Evolutionary conservation across 2,888 invertebrate genomes (phyloP).

Genomic region (Xiphydria camelus): DNA sequence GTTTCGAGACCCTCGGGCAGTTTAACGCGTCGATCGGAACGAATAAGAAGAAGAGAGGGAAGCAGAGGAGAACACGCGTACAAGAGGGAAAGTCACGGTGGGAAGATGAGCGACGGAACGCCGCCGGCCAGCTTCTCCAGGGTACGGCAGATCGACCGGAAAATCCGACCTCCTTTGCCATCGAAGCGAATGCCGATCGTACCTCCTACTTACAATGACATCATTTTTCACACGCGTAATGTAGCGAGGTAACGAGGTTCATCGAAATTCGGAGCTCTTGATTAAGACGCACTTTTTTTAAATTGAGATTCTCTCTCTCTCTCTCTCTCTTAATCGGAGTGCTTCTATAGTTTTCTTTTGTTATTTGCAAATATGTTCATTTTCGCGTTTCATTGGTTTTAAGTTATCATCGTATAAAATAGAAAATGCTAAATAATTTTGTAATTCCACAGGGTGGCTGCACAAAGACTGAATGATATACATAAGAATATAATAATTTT

Average conservation of each 20-base stretch:
- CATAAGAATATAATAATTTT: too few species aligned
- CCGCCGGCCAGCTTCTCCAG: conserved; percentile 25
- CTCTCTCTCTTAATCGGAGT: too few species aligned
- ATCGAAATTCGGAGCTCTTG: too few species aligned
- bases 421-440: too few species aligned
- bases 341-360: too few species aligned
- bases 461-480: too few species aligned
- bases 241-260: conserved; percentile 29
- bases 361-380: too few species aligned
- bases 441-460: too few species aligned
- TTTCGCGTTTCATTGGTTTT: too few species aligned
- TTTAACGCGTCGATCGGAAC: neutral
- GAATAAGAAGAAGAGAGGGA: neutral
- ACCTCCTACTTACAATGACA: conserved; percentile 25
- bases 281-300: too few species aligned
- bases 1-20: neutral
- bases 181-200: conserved; percentile 16
- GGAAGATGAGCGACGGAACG: conserved; percentile 29
- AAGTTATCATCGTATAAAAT: neutral
- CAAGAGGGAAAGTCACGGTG: conserved; percentile 13
- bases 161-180: conserved; percentile 23
- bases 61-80: neutral
- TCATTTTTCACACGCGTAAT: conserved; percentile 32
- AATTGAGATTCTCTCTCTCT: too few species aligned
- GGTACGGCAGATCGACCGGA: conserved; percentile 24